phyloP scores from a whole-genome alignment of 1,140 invertebrate genomes.

The Oryctes rhinoceros region DNA sequence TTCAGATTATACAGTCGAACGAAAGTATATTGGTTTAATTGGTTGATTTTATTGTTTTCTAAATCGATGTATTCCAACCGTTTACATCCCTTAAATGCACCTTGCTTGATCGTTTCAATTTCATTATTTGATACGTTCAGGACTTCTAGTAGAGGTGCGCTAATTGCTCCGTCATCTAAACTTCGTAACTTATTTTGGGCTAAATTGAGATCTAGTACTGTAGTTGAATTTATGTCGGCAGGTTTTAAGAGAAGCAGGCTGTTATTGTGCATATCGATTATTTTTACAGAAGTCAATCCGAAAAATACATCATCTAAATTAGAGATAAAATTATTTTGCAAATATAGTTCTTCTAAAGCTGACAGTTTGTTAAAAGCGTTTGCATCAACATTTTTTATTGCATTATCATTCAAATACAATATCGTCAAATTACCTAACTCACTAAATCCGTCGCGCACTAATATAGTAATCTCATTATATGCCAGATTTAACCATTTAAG shows the following conservation, averaged over 20 bases:
- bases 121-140: slow-evolving; percentile 55
- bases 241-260: slow-evolving; percentile 47
- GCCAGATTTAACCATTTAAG: slow-evolving; percentile 51
- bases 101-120: slow-evolving; percentile 63
- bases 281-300: slow-evolving; percentile 64
- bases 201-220: slow-evolving; percentile 52
- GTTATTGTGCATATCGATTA: slow-evolving; percentile 61
- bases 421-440: slow-evolving; percentile 59
- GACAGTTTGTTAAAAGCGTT: slow-evolving; percentile 67
- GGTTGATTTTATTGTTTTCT: slow-evolving; percentile 48
- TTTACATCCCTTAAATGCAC: slow-evolving; percentile 49
- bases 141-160: slow-evolving; percentile 46
- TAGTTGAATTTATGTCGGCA: slow-evolving; percentile 51
- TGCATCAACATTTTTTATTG: slow-evolving; percentile 66
- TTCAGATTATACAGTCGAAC: slow-evolving; percentile 48
- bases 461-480: slow-evolving; percentile 53
- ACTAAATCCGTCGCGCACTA: slow-evolving; percentile 53
- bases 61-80: slow-evolving; percentile 54
- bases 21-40: slow-evolving; percentile 45
- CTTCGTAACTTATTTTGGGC: slow-evolving; percentile 50
- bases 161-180: slow-evolving; percentile 46
- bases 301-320: slow-evolving; percentile 65
- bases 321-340: slow-evolving; percentile 52
- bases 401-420: slow-evolving; percentile 70
- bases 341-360: slow-evolving; percentile 64